These are phyloP conservation scores for Drosophila cardini DNA, from an alignment of 1,140 invertebrate genomes.

Conservation along the genomic window DNA sequence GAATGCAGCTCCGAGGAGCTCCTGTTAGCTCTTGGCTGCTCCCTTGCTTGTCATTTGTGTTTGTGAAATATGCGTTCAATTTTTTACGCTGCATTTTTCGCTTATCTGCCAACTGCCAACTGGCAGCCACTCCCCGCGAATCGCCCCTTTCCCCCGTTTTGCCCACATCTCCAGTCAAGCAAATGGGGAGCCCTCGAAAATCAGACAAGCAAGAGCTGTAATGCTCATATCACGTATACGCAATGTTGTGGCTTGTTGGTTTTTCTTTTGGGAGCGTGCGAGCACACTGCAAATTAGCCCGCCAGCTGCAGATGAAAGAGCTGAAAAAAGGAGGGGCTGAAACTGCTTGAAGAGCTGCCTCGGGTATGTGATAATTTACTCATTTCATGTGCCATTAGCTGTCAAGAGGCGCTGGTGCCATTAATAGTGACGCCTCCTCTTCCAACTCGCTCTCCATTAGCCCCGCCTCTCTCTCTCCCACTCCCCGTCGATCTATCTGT, in stretches of 20 bases:
- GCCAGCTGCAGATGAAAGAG: conserved; percentile 2
- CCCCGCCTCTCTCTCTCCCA: not conserved
- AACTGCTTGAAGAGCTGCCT: conserved; percentile 20
- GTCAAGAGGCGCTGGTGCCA: conserved; percentile 52
- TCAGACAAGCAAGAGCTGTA: conserved; percentile 43
- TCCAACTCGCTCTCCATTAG: no score
- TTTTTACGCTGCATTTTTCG: conserved; percentile 78
- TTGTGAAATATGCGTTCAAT: conserved; percentile 81
- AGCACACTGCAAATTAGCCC: conserved; percentile 74
- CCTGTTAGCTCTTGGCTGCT: conserved; percentile 2
- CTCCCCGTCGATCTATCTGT: not conserved
- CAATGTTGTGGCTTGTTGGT: conserved; percentile 78
- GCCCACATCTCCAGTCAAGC: not conserved
- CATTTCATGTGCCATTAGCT: conserved; percentile 80
- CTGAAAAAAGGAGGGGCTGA: not conserved
- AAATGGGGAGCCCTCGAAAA: conserved; percentile 13
- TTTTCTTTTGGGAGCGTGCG: conserved; percentile 57
- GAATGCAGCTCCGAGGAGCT: conserved; percentile 6
- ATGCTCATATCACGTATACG: conserved; percentile 77
- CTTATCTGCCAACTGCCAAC: conserved; percentile 69
- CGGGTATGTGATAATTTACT: conserved; percentile 74
- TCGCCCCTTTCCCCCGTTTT: no score
- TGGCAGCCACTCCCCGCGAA: conserved; percentile 33
- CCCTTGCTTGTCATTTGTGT: conserved; percentile 66
- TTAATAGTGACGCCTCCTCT: conserved; percentile 26